These are phyloP conservation scores for Parapsyche elsis DNA, from an alignment of 1,140 invertebrate genomes.

Conservation along the genomic window DNA sequence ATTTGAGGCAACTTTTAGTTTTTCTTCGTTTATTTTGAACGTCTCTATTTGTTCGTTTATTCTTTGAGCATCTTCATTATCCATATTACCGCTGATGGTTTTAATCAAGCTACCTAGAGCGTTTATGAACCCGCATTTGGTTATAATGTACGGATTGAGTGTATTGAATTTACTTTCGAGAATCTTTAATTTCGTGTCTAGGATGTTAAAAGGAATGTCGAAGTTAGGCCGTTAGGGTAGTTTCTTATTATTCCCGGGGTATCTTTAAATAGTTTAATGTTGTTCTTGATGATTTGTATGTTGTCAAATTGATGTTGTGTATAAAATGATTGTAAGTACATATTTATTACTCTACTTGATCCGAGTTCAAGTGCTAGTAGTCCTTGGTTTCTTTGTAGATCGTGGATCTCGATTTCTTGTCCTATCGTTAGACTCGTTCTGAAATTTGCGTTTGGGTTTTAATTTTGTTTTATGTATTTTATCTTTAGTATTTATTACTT, in stretches of 20 bases:
- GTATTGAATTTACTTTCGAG: neutral
- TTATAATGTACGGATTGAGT: neutral
- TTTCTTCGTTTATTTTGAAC: neutral
- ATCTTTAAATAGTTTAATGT: too few species aligned
- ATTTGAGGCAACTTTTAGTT: neutral
- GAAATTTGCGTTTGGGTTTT: constrained; percentile 12
- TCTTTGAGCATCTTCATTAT: constrained; percentile 6
- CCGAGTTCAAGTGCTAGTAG: neutral
- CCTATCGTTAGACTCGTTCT: neutral
- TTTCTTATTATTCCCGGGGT: too few species aligned
- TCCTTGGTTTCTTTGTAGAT: constrained; percentile 20
- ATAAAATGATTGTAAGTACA: constrained; percentile 13
- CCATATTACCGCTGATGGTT: neutral
- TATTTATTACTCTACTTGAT: neutral
- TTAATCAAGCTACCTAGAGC: neutral
- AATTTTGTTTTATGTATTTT: constrained; percentile 12
- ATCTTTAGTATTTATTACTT: neutral
- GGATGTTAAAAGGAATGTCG: neutral
- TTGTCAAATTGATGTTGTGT: too few species aligned
- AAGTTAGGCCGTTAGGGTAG: too few species aligned
- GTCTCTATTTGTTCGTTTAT: neutral
- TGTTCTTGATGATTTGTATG: too few species aligned
- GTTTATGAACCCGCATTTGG: neutral
- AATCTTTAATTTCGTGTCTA: neutral
- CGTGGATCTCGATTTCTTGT: neutral